phyloP scores from a whole-genome alignment of 2,888 invertebrate genomes.

The Pecten maximus region DNA sequence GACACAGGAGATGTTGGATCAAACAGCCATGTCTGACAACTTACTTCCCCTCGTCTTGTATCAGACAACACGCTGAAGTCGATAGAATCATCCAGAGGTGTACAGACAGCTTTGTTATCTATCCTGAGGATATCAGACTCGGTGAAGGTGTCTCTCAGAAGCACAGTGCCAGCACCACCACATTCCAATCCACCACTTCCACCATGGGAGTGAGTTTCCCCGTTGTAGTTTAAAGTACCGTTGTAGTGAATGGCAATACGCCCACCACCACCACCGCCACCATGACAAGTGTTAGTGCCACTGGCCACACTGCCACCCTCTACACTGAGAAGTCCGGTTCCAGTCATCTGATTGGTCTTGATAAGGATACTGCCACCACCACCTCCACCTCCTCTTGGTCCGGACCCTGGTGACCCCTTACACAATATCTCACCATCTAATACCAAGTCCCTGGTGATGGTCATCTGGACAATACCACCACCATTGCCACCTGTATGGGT shows the following conservation, averaged over 20 bases:
- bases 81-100: conserved; percentile 58
- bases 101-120: conserved; percentile 68
- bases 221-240: conserved; percentile 57
- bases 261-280: conserved; percentile 76
- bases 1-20: conserved; percentile 54
- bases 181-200: conserved; percentile 69
- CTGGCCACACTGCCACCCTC: conserved; percentile 60
- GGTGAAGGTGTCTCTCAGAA: conserved; percentile 56
- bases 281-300: conserved; percentile 60
- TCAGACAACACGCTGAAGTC: conserved; percentile 65
- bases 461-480: conserved; percentile 70
- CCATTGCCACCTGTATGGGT: conserved; percentile 64
- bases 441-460: conserved; percentile 52
- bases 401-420: conserved; percentile 62
- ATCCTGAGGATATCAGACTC: conserved; percentile 59
- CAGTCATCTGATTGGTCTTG: conserved; percentile 55
- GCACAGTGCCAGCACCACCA: conserved; percentile 73
- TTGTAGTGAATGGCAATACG: conserved; percentile 67
- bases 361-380: conserved; percentile 72
- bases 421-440: conserved; percentile 62
- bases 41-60: conserved; percentile 65
- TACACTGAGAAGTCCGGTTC: conserved; percentile 62
- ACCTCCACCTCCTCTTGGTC: conserved; percentile 69
- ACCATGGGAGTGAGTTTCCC: conserved; percentile 63
- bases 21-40: conserved; percentile 71